Evolutionary conservation across 2,888 invertebrate species (phyloP), one percentile per base, ranked within the genome.

Genomic region (Melinaea marsaeus): DNA sequence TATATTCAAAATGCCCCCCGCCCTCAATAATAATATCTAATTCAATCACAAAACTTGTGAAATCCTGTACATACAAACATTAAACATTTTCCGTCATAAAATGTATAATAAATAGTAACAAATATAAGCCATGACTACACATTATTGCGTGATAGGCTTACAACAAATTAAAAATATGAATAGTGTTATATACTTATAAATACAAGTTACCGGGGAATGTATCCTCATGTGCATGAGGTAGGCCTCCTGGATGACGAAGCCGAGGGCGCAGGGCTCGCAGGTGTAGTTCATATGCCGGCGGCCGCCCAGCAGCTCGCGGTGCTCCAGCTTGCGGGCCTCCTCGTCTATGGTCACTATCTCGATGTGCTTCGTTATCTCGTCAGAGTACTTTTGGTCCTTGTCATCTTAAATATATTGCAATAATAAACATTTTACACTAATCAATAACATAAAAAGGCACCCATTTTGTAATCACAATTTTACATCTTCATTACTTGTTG

Each of bases 281-380:
- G 73, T 68, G 33, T 76, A 75, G 2, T 72, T 70, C 78, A 81
- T 80, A 51, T 79, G 79, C 4, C 67, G 66, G 0, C 79, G 68
- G 0, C 69, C 63, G 51, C 65, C 69, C 46, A 77, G 60, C 3
- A 68, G 61, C 54, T 74, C 74, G 2, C 60, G 57, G 55, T 76
- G 72, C 57, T 82, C 82, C 5, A 65, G 51, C 56, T 69, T 69
- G 0, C 83, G 64, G 61, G 79, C 79, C 35, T 74, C 72, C 9
- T 82, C 82, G 0, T 73, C 71, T 13, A 82, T 82, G 0, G 79
- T 81, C 45, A 81, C 78, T 37, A 82, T 77, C 56, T 82, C 77
- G n/a, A 82, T 77, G 56, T 80, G 71, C 48, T 71, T 73, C 0
- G 72, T 73, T 5, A 79, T 70, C 3, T 79, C 79, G 5, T 80